phyloP scores from a whole-genome alignment of 30 jellyfish, hydroid and myxozoan genomes.

The Chrysaora quinquecirrha region DNA sequence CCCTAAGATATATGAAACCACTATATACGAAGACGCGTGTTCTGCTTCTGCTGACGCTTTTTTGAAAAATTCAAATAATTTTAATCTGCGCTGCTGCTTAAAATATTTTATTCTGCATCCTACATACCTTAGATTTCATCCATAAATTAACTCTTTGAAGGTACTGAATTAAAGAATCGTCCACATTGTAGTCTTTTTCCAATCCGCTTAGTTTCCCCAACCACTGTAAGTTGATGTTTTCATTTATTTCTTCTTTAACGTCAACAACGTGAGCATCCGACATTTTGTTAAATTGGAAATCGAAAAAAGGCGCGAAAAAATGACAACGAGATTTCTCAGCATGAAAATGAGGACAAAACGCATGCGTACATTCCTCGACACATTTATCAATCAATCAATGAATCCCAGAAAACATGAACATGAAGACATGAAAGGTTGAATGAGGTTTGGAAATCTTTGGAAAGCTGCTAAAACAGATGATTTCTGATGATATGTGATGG shows the following conservation, averaged over 20 bases:
- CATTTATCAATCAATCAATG: too few relatives aligned
- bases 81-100: not conserved
- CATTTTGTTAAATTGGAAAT: not conserved
- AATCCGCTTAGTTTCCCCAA: not conserved
- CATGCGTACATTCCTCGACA: not conserved
- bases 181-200: not conserved
- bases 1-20: not conserved
- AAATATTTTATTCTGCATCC: not conserved
- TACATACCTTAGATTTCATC: conserved; percentile 27
- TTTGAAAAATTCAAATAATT: too few relatives aligned
- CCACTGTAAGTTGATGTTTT: not conserved
- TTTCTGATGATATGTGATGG: not conserved
- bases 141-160: conserved; percentile 4
- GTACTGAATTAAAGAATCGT: not conserved
- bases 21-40: not conserved
- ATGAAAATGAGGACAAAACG: not conserved
- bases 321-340: not conserved
- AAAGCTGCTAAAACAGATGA: not conserved
- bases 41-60: not conserved
- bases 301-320: too few relatives aligned
- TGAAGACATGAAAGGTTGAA: not conserved
- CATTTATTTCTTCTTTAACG: not conserved
- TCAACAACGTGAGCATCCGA: not conserved
- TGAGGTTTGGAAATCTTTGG: not conserved
- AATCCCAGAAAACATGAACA: not conserved